Evolutionary conservation across 2,113 vertebrate species (phyloP), one percentile per base, ranked within the genome.

Genomic region (Bathybates hornii): DNA sequence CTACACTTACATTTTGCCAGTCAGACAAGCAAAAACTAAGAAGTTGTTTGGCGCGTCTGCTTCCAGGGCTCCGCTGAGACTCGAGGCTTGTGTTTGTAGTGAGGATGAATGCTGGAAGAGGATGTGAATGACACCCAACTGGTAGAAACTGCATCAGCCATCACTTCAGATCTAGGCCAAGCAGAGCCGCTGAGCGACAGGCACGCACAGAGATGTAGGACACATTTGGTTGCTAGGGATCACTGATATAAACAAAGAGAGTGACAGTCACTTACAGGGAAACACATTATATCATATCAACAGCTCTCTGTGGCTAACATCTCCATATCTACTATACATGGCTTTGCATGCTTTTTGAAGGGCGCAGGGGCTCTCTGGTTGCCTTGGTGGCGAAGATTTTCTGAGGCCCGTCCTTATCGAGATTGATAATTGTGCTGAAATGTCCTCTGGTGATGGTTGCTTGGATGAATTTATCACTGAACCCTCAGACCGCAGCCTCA

Each of bases 81-180:
- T 80, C 1, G n/a, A 68, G 87, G 81, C 76, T 85, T 91, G 36
- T 45, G 82, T 94, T 93, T 94, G 93, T 91, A 85, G 88, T 8
- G 36, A 82, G 88, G 89, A 89, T 93, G 90, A 94, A 94, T 84
- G 87, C 85, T 93, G 91, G 92, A 36, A 86, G 16, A 86, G 63
- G 71, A 93, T 93, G 86, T 89, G 91, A 92, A 89, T 88, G 89
- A 93, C 91, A 91, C 66, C 76, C 89, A 79, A 43, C 89, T 85
- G 85, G 91, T 89, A 76, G 84, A 83, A 81, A 89, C 80, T 50
- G 56, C 79, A 73, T 84, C 84, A 91, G 87, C 82, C 89, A 53
- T 92, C 91, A 84, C 78, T 85, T 92, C 89, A 91, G 88, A 95
- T 95, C 90, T 89, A 87, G 94, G 92, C 87, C 89, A 89, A 87